Base-by-base conservation (phyloP, 2,888 invertebrate species). In the Eupithecia exiguata region DNA sequence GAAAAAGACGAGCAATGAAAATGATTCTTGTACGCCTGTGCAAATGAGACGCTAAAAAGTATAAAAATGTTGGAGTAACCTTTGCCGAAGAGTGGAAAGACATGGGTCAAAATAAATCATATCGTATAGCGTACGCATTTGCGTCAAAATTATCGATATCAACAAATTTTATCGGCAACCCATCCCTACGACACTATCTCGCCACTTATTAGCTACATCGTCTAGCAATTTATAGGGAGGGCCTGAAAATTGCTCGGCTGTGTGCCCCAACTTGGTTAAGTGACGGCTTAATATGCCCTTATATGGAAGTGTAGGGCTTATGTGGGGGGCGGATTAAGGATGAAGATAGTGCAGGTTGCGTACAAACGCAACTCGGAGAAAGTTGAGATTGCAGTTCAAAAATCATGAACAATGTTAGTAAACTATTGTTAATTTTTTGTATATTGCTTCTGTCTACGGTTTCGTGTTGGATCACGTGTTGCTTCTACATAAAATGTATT, bases 191-290 rank as follows among this genome's bases (percentile, higher is more conserved):
- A 68, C 84, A 87, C 89, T 89, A 89, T 91, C 91, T 89, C 84
- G 85, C 88, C 89, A 89, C 91, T 92, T 92, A 92, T 92, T 92
- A 92, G 91, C 89, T 88, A 86, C 88, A 88, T 86, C 86, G 85
- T 83, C 86, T 86, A 81, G 86, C 90, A 92, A 92, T 92, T 92
- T 92, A 92, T 91, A 88, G 91, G 86, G 84, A 84, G 86, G 86
- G 86, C 87, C 83, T 87, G 88, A 88, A 91, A 91, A 92, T 92
- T 91, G 88, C 87, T 83, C 84, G 83, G 76, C 83, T 84, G 82
- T 87, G 85, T 87, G 84, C 80, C 81, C 81, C 79, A 82, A 88
- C 82, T 87, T 86, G 84, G 87, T 88, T 88, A 89, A 88, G 87
- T 86, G 88, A 88, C 88, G 84, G 84, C 85, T 88, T 89, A 89